Conservation (phyloP, 2,113 vertebrate species). For the Oreochromis niloticus region DNA sequence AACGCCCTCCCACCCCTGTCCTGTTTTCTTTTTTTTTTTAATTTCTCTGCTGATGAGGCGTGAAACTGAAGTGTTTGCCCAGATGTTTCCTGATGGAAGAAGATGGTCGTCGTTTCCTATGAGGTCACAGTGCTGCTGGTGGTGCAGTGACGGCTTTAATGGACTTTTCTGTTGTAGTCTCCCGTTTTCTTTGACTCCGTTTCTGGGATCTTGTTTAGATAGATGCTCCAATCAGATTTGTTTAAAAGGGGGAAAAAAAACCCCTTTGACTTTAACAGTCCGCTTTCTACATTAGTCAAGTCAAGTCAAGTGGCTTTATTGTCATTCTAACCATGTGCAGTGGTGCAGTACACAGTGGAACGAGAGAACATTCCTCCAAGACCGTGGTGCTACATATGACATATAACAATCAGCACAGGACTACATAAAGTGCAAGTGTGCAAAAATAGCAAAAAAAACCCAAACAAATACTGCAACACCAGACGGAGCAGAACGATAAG, state of each 20-base stretch:
- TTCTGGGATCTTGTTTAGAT: neutral
- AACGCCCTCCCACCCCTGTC: neutral
- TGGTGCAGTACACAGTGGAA: neutral
- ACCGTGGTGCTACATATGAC: neutral
- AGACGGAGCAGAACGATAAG: neutral
- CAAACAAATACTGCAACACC: too few relatives aligned
- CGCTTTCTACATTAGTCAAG: neutral
- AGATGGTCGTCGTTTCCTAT: slow-evolving; percentile 64
- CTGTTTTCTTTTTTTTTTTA: neutral
- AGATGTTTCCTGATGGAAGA: slow-evolving; percentile 80
- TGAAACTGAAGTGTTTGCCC: slow-evolving; percentile 59
- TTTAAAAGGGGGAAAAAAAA: neutral
- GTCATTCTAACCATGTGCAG: neutral
- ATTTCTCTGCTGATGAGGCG: slow-evolving; percentile 17
- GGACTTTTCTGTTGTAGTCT: neutral
- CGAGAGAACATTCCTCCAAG: fast-evolving
- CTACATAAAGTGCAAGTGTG: neutral
- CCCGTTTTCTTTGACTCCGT: neutral
- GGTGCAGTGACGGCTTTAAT: neutral
- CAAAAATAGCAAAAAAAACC: neutral
- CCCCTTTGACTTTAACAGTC: neutral
- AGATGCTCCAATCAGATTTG: neutral
- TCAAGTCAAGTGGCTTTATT: neutral
- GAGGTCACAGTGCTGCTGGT: slow-evolving; percentile 17
- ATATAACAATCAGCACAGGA: fast-evolving